Percentiles rank a stretch among this genome's conserved stretches.
phyloP scores from a whole-genome alignment of 1,140 invertebrate genomes.

The Rhynchophorus ferrugineus region DNA sequence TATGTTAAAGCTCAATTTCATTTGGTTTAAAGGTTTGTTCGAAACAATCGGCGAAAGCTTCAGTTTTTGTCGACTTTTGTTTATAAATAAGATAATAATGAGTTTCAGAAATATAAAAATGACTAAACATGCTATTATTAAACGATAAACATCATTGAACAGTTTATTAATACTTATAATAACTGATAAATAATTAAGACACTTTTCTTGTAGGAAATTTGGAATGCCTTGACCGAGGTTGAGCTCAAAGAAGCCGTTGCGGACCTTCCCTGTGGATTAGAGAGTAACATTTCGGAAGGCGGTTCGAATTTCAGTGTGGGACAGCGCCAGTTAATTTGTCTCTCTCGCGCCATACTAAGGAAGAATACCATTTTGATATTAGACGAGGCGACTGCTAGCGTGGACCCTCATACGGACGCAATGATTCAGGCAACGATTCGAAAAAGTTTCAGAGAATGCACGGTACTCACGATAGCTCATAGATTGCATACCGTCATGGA shows the following conservation, averaged over 20 bases:
- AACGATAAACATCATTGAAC: too few species aligned
- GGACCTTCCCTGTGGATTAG: slow-evolving; percentile 35
- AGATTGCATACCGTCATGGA: slow-evolving; percentile 61
- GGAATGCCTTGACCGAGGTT: slow-evolving; percentile 73
- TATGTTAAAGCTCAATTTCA: too few species aligned
- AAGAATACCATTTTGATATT: slow-evolving; percentile 54
- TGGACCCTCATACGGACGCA: slow-evolving; percentile 53
- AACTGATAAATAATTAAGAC: neutral
- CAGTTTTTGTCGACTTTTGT: too few species aligned
- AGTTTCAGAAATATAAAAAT: too few species aligned
- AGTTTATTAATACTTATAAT: too few species aligned
- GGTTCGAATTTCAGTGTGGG: slow-evolving; percentile 47
- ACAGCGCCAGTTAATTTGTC: slow-evolving; percentile 49
- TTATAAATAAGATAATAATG: too few species aligned
- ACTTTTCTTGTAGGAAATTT: slow-evolving; percentile 47
- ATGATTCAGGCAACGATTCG: slow-evolving; percentile 55
- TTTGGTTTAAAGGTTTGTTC: too few species aligned
- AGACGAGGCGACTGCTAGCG: slow-evolving; percentile 60
- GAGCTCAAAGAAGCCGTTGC: slow-evolving; percentile 53
- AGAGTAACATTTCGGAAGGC: slow-evolving; percentile 54
- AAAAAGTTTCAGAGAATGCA: slow-evolving; percentile 51
- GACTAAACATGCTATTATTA: too few species aligned
- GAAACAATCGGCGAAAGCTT: too few species aligned
- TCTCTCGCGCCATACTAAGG: slow-evolving; percentile 55
- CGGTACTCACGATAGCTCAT: slow-evolving; percentile 67